Conservation (phyloP, 1,140 invertebrate genomes). For the Drosophila ananassae region DNA sequence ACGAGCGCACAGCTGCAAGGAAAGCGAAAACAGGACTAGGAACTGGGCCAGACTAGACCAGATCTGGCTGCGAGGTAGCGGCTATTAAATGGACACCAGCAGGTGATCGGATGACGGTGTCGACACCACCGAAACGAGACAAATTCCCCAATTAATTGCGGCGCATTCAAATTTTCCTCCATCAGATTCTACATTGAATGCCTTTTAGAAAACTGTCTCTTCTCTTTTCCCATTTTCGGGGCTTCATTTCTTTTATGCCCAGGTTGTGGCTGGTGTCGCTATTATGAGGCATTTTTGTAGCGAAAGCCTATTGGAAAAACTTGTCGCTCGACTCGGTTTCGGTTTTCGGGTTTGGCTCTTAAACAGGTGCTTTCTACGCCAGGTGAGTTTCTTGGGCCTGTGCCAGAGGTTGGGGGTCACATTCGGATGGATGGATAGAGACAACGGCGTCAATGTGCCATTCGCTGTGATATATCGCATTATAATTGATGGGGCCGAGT, state of each 20-base stretch:
- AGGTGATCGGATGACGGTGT: conserved; percentile 59
- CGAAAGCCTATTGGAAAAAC: conserved; percentile 77
- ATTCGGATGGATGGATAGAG: conserved; percentile 16
- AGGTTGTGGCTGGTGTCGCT: conserved; percentile 32
- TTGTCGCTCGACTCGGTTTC: conserved; percentile 65
- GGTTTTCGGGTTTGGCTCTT: conserved; percentile 53
- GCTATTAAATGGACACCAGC: conserved; percentile 53
- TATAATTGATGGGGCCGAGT: conserved; percentile 70
- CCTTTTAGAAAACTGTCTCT: conserved; percentile 44
- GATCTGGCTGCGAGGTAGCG: conserved; percentile 16
- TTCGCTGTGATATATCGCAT: conserved; percentile 75
- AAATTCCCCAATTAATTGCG: conserved; percentile 73
- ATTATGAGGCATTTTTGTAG: conserved; percentile 81
- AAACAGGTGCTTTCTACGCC: conserved; percentile 76
- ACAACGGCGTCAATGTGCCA: conserved; percentile 49
- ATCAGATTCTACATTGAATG: conserved; percentile 66
- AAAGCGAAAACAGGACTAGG: conserved; percentile 77
- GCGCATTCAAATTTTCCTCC: conserved; percentile 64
- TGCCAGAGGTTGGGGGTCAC: conserved; percentile 27
- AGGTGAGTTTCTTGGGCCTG: conserved; percentile 2
- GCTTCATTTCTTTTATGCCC: conserved; percentile 42
- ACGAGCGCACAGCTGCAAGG: conserved; percentile 39
- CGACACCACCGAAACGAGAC: conserved; percentile 47
- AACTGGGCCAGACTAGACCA: conserved; percentile 32
- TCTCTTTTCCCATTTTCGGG: conserved; percentile 1